Conservation (phyloP, 2,888 invertebrate species). For the Aphidius colemani region DNA sequence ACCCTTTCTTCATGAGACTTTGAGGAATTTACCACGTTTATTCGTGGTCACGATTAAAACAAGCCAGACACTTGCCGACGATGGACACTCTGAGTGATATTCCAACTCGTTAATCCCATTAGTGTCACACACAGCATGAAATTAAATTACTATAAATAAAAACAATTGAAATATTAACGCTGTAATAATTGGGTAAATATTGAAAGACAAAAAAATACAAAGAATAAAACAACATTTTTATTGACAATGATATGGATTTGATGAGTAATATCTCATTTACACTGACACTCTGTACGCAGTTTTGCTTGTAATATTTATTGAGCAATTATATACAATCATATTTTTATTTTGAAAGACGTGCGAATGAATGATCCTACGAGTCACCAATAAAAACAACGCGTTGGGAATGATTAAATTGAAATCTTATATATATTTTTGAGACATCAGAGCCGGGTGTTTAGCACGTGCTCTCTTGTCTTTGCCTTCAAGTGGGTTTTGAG, state of each 20-base stretch:
- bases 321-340: not conserved
- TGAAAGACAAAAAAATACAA: not conserved
- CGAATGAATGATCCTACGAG: not conserved
- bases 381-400: slow-evolving; percentile 6
- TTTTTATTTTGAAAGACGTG: slow-evolving; percentile 6
- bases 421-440: slow-evolving; percentile 5
- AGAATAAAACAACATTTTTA: not conserved
- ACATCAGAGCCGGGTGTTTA: slow-evolving; percentile 15
- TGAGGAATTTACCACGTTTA: slow-evolving; percentile 6
- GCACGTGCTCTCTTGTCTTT: slow-evolving; percentile 24
- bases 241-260: not conserved
- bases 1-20: not conserved
- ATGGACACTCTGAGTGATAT: slow-evolving; percentile 22
- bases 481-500: slow-evolving; percentile 1
- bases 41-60: not conserved
- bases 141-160: too few relatives aligned
- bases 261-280: not conserved
- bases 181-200: not conserved
- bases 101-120: slow-evolving; percentile 34
- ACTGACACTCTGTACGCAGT: too few relatives aligned
- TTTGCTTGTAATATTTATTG: slow-evolving; percentile 1
- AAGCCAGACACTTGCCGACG: not conserved
- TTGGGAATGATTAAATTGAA: slow-evolving; percentile 21
- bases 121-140: slow-evolving; percentile 28
- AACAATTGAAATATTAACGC: too few relatives aligned